Percentiles rank a stretch among this genome's conserved stretches.
Evolutionary conservation across 37 sponge, comb jelly and placozoan species (phyloP).

Genomic region (Agelas oroides): DNA sequence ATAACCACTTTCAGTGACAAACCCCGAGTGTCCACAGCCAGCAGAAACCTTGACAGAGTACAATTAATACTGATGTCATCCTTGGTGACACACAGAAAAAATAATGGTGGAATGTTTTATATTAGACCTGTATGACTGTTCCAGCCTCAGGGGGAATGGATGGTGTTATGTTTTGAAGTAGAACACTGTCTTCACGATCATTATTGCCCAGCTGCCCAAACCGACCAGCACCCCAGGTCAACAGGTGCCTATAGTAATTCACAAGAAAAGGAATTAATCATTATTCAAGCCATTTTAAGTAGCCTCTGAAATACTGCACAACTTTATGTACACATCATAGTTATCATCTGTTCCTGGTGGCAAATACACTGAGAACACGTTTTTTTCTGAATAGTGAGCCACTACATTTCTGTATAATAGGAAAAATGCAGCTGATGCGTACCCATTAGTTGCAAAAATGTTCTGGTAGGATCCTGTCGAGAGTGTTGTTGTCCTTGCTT

Average conservation of each 20-base stretch:
- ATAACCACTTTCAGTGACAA: constrained; percentile 60
- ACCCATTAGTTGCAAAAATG: constrained; percentile 19
- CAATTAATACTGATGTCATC: too few relatives aligned
- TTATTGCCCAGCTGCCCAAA: constrained; percentile 80
- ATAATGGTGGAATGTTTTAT: too few relatives aligned
- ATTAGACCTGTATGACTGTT: constrained; percentile 58
- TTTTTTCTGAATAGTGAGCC: too few relatives aligned
- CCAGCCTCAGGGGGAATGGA: constrained; percentile 36
- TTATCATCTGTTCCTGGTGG: too few relatives aligned
- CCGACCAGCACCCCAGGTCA: constrained; percentile 76
- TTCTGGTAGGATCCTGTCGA: constrained; percentile 70
- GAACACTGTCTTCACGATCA: constrained; percentile 47
- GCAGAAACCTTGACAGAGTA: constrained; percentile 76
- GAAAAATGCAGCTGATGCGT: too few relatives aligned
- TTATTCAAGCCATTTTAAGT: too few relatives aligned
- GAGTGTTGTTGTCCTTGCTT: background rate
- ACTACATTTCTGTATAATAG: too few relatives aligned
- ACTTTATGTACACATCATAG: too few relatives aligned
- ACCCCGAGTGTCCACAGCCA: constrained; percentile 66
- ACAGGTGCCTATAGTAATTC: constrained; percentile 16
- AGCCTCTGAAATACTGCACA: too few relatives aligned
- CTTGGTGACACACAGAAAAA: too few relatives aligned
- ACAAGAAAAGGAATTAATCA: background rate
- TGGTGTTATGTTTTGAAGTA: constrained; percentile 31
- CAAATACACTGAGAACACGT: too few relatives aligned